These are phyloP conservation scores for Erebia aethiops DNA, from an alignment of 2,888 invertebrate genomes.

Conservation along the genomic window DNA sequence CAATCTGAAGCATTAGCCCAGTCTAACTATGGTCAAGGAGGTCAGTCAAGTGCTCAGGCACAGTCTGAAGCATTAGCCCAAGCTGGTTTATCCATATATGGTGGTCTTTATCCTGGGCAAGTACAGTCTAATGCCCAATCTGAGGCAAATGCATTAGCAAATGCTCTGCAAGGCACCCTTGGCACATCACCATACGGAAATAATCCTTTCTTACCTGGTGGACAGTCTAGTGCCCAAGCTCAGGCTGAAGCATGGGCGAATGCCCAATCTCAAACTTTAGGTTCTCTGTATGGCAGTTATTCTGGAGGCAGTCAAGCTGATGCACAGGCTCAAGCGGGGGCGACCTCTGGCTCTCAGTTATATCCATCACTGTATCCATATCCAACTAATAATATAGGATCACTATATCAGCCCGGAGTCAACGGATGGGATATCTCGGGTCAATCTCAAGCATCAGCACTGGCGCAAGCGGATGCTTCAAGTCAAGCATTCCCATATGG, in stretches of 20 bases:
- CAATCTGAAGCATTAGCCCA: slow-evolving; percentile 15
- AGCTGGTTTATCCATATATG: not conserved
- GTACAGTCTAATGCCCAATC: slow-evolving; percentile 10
- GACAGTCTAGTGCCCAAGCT: slow-evolving; percentile 14
- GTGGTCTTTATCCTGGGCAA: not conserved
- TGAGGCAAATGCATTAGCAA: slow-evolving; percentile 15
- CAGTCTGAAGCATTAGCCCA: slow-evolving; percentile 17
- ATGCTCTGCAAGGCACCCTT: not conserved
- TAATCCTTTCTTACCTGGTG: not conserved
- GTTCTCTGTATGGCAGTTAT: slow-evolving; percentile 1
- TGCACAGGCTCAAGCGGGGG: slow-evolving; percentile 35
- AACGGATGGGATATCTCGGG: slow-evolving; percentile 26
- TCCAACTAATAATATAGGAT: slow-evolving; percentile 27
- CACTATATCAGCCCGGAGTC: slow-evolving; percentile 31
- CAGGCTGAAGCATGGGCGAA: slow-evolving; percentile 31
- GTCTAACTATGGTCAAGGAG: not conserved
- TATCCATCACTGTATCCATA: slow-evolving; percentile 44
- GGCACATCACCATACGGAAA: not conserved
- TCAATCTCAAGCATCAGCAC: slow-evolving; percentile 17
- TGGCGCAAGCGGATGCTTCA: not conserved
- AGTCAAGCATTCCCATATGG: slow-evolving; percentile 6
- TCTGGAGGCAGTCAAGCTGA: slow-evolving; percentile 21
- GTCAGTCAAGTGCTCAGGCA: slow-evolving; percentile 15
- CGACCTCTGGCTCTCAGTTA: slow-evolving; percentile 37
- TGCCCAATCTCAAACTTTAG: slow-evolving; percentile 19